Conservation (phyloP, 2,113 vertebrate species). For the Synchiropus splendidus region DNA sequence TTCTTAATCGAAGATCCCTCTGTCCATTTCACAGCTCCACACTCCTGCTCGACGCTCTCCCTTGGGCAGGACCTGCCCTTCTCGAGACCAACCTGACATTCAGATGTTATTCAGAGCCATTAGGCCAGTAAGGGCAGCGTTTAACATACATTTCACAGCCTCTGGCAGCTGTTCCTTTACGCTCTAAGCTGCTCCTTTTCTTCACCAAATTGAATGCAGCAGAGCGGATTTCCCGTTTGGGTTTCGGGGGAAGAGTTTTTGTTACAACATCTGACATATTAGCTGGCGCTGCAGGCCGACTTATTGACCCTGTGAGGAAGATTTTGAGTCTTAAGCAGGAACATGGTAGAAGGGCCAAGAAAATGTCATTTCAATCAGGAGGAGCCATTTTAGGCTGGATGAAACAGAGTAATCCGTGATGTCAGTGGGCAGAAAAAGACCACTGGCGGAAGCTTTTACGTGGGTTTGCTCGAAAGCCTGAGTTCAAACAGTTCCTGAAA, state of each 20-base stretch:
- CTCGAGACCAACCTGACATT: conserved; percentile 40
- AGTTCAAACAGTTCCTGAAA: too few species aligned
- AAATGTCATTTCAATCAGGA: conserved; percentile 16
- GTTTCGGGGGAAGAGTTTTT: conserved; percentile 2
- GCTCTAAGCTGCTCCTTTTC: not conserved
- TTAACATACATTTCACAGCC: conserved; percentile 52
- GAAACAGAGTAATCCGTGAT: conserved; percentile 30
- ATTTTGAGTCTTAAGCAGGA: conserved; percentile 20
- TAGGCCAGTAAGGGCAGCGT: conserved; percentile 54
- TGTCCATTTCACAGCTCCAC: conserved; percentile 32
- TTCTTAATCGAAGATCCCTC: not conserved
- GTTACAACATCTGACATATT: conserved; percentile 32
- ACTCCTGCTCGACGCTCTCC: conserved; percentile 31
- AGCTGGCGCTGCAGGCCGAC: conserved; percentile 9
- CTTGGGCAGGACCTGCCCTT: conserved; percentile 39
- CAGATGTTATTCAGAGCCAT: conserved; percentile 51
- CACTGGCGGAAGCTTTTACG: too few species aligned
- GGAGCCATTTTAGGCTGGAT: not conserved
- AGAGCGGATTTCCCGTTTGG: conserved; percentile 14
- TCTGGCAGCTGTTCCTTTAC: conserved; percentile 17
- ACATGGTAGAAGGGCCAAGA: conserved; percentile 12
- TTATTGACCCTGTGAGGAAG: conserved; percentile 15
- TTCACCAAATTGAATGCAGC: conserved; percentile 16
- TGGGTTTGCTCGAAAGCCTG: too few species aligned
- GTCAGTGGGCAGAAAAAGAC: conserved; percentile 6